Evolutionary conservation across 2,888 invertebrate species (phyloP), one percentile per base, ranked within the genome.

Genomic region (Heliconius sara): DNA sequence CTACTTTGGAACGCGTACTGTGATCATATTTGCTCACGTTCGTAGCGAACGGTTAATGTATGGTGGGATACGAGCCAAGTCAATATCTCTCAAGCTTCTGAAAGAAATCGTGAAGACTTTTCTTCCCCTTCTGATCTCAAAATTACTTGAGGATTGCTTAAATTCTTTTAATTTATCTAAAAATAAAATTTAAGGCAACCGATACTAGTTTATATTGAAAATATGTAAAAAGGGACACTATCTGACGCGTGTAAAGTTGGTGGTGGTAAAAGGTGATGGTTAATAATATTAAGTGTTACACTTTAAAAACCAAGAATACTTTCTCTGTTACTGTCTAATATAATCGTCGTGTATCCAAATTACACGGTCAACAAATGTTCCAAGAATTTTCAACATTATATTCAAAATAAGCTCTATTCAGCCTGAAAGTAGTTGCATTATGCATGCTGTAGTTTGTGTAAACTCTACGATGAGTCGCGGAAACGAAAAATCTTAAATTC

Each of bases 401-500:
- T 87, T 86, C 85, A 84, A 84, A 86, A 84, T 84, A 85, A 79
- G 73, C 77, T 80, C 88, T 87, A 87, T 88, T 86, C 85, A 66
- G 67, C 30, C 70, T 70, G 70, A 75, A 81, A 76, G 77, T 68
- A 72, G 68, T 39, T 77, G 84, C 87, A 88, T 90, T 88, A 87
- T 88, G 84, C 85, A 85, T 83, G 87, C 85, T 85, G 85, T 83
- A 81, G 83, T 79, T 85, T 86, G 85, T 85, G 85, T 85, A 86
- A 88, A 89, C 87, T 87, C 87, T 87, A 79, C 81, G 39, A 68
- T 34, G 74, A 78, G 80, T 83, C 75, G 83, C 78, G 76, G 78
- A 76, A 80, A 79, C 83, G 83, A 83, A 83, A 84, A 84, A 83
- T 85, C 83, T 83, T 82, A 81, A 81, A 83, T 83, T 82, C 81